These are phyloP conservation scores for Tetheella fluctuosa DNA, from an alignment of 2,888 invertebrate genomes.

Conservation along the genomic window DNA sequence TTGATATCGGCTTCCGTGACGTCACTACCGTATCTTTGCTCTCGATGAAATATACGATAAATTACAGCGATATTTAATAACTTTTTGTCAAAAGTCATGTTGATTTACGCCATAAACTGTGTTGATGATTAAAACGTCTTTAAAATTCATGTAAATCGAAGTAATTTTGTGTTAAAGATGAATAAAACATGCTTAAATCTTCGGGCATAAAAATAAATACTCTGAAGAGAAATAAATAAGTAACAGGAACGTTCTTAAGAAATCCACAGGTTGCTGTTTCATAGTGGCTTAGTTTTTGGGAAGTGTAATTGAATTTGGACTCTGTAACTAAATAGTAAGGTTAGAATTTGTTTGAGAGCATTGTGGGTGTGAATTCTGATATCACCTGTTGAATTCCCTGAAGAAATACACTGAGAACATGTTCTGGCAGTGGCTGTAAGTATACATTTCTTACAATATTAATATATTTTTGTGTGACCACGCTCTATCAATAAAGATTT, in stretches of 20 bases:
- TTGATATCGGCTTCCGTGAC: slow-evolving; percentile 79
- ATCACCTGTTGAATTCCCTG: slow-evolving; percentile 78
- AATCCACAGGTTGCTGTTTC: slow-evolving; percentile 75
- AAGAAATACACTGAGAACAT: slow-evolving; percentile 67
- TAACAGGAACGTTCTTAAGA: slow-evolving; percentile 32
- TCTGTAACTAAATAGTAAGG: slow-evolving; percentile 62
- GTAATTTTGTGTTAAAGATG: neutral
- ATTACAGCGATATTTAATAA: slow-evolving; percentile 20
- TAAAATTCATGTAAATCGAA: neutral
- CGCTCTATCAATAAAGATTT: too few relatives aligned
- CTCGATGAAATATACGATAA: slow-evolving; percentile 54
- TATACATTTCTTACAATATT: slow-evolving; percentile 38
- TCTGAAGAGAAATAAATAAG: slow-evolving; percentile 7
- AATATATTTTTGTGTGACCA: too few relatives aligned
- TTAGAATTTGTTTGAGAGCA: slow-evolving; percentile 58
- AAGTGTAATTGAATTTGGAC: slow-evolving; percentile 59
- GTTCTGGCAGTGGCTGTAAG: slow-evolving; percentile 77
- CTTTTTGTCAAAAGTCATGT: neutral
- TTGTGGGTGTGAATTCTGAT: slow-evolving; percentile 67
- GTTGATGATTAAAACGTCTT: neutral
- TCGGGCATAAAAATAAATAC: neutral
- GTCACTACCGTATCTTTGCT: slow-evolving; percentile 67
- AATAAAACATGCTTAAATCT: neutral
- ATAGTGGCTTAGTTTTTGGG: slow-evolving; percentile 43
- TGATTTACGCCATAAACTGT: neutral